These are phyloP conservation scores for Drosophila ustulata DNA, from an alignment of 2,888 invertebrate species.

Conservation along the genomic window DNA sequence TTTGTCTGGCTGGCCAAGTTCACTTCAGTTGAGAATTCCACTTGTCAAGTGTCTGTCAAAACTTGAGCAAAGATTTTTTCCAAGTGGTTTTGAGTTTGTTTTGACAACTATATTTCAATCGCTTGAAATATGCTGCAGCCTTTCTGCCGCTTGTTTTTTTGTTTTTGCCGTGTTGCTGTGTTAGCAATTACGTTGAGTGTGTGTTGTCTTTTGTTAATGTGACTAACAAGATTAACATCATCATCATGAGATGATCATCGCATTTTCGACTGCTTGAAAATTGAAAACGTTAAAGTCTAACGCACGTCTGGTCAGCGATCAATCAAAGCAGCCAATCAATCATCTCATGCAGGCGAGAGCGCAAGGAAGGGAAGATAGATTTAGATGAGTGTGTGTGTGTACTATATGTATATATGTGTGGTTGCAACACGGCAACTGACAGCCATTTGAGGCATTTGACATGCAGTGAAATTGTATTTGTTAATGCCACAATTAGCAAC, in stretches of 20 bases:
- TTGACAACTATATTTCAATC: slow-evolving; percentile 59
- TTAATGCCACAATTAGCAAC: slow-evolving; percentile 50
- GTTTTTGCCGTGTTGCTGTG: slow-evolving; percentile 5
- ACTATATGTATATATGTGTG: slow-evolving; percentile 10
- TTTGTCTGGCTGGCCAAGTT: slow-evolving; percentile 12
- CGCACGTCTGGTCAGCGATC: slow-evolving; percentile 38
- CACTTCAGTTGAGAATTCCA: slow-evolving; percentile 29
- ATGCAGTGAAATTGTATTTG: slow-evolving; percentile 40
- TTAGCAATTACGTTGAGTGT: slow-evolving; percentile 9
- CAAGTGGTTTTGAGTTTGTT: slow-evolving; percentile 48
- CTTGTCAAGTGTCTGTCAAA: slow-evolving; percentile 52
- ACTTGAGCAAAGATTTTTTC: slow-evolving; percentile 30
- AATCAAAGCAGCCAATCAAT: slow-evolving; percentile 64
- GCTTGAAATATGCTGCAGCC: slow-evolving; percentile 26
- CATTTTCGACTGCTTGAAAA: slow-evolving; percentile 30
- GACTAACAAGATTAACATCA: slow-evolving; percentile 48
- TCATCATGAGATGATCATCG: slow-evolving; percentile 37
- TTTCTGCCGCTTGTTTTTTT: slow-evolving; percentile 4
- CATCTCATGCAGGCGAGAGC: slow-evolving; percentile 30
- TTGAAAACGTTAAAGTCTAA: slow-evolving; percentile 21
- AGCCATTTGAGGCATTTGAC: slow-evolving; percentile 53
- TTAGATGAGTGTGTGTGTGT: neutral
- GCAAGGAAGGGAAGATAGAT: neutral
- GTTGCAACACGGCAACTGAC: slow-evolving; percentile 26
- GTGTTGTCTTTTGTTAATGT: slow-evolving; percentile 21